Base-by-base conservation (phyloP, 1,140 invertebrate genomes). In the Pectinophora gossypiella region DNA sequence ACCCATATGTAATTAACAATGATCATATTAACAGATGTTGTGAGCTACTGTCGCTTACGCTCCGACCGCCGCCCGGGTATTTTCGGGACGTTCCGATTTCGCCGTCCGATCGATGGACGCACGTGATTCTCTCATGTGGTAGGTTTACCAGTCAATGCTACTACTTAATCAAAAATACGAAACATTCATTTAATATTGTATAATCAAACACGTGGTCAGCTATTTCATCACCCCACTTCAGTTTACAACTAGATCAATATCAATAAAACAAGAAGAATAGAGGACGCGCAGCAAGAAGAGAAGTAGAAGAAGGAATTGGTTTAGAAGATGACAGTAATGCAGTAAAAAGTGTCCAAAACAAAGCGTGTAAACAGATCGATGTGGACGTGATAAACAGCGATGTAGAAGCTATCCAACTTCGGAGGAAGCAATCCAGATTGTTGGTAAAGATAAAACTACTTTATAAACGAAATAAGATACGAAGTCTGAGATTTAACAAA, bases 1-100 rank as follows among this genome's bases (percentile, higher is more conserved):
- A 76, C 77, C 81, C 77, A 86, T 86, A 86, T 86, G 83, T 86
- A 86, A 86, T 86, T 86, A 86, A 86, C 83, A 84, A 84, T 85
- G 81, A 83, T 84, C 75, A 84, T 84, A 86, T 86, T 86, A 86
- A 86, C 83, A 86, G 80, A 82, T 86, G 83, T 86, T 86, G 83
- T 86, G 83, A 76, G 83, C 83, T 86, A 82, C 61, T 82, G 78
- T 82, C 76, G 80, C 80, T 84, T 86, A 69, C 59, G 68, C 67
- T 68, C 72, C 76, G 75, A 65, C 62, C 61, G 74, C 80, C 77
- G 79, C 75, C 82, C 76, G 82, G 79, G 77, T 86, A 86, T 86
- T 86, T 86, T 86, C 72, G 76, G 81, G 72, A 66, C 67, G 69
- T 64, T 59, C 60, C 70, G 64, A 69, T 72, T 68, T 65, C 59